Evolutionary conservation across 2,888 invertebrate species (phyloP), one percentile per base, ranked within the genome.

Genomic region (Cartodere bifasciata): DNA sequence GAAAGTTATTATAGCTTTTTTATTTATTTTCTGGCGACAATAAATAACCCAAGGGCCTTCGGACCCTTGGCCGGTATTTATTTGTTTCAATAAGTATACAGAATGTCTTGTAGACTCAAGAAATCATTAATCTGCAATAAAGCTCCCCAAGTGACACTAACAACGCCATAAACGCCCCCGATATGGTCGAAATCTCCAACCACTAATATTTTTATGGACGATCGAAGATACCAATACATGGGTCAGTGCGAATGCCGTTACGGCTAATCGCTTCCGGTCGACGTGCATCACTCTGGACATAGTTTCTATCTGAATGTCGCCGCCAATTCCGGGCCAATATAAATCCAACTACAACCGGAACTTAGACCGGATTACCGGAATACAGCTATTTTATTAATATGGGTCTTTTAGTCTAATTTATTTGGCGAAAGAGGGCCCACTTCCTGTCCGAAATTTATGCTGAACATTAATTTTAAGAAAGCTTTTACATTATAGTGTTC

Each of bases 161-260:
- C 49, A 47, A 45, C 47, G 42, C 47, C 45, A 50, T 50, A 53
- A 51, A 52, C 50, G 48, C 49, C 40, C 53, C 52, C 52, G 50
- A 55, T 52, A 34, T 30, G 29, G 20, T 53, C 52, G n/a, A n/a
- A n/a, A n/a, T n/a, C n/a, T n/a, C 44, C 46, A 46, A 49, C 53
- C 54, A 55, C 59, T 59, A 59, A 58, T 58, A 60, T 58, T 60
- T 58, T 60, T 58, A 58, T 56, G 57, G 58, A 47, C 51, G 58
- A 60, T 60, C 57, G 53, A 49, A 56, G 60, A 60, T 58, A 60
- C 52, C 54, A 53, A 53, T n/a, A n/a, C n/a, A n/a, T 52, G 57
- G 54, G 56, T 56, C 56, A 53, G 50, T 47, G 43, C 43, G 43
- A 45, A 40, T 36, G 38, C 41, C 37, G 41, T 46, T 43, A 41